phyloP scores from a whole-genome alignment of 2,888 invertebrate genomes.

The Caenorhabditis sp. region DNA sequence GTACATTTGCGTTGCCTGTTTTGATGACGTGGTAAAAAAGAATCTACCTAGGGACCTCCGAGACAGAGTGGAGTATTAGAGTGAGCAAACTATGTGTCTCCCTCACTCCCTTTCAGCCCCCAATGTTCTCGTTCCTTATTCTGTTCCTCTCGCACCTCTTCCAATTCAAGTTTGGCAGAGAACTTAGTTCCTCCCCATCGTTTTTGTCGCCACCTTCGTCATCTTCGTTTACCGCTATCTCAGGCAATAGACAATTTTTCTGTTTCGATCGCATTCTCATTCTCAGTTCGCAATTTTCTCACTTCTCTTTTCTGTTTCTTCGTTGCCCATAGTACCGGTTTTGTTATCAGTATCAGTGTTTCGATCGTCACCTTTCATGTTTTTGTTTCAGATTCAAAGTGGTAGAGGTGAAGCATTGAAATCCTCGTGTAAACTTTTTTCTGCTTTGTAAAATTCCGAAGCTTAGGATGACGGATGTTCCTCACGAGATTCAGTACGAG shows the following conservation, averaged over 20 bases:
- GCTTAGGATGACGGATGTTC: neutral
- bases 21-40: no score
- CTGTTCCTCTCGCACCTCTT: neutral
- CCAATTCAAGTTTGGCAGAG: no score
- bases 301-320: neutral
- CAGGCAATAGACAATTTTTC: neutral
- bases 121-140: neutral
- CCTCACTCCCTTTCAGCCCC: no score
- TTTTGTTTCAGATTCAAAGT: constrained; percentile 4
- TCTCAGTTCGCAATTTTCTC: neutral
- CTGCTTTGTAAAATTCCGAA: neutral
- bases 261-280: neutral
- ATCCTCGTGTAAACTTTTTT: constrained; percentile 1
- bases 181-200: neutral
- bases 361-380: neutral
- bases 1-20: no score
- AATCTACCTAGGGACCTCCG: no score
- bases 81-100: no score
- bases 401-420: neutral
- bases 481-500: no score
- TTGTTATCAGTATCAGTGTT: no score
- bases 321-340: no score
- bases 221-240: neutral
- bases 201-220: neutral
- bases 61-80: no score